A percentile compares a stretch with the other conserved stretches of the same genome.
These are phyloP conservation scores for Calliopum simillimum DNA, from an alignment of 2,888 invertebrate species.

Conservation along the genomic window DNA sequence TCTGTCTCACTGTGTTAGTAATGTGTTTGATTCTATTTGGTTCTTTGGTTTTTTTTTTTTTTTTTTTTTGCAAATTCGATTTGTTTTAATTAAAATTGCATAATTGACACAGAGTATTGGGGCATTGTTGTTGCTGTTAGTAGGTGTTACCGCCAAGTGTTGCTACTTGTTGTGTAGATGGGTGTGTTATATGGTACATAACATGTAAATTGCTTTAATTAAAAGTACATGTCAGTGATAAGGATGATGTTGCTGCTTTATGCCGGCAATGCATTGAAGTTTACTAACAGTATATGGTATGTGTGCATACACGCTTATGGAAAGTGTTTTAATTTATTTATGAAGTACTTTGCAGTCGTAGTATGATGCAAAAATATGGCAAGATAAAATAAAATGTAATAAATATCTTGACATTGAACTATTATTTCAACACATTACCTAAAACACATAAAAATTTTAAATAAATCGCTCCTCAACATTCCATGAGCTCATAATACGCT, in stretches of 20 bases:
- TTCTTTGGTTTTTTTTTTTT: neutral
- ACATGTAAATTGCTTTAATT: constrained; percentile 33
- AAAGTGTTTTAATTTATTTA: no score
- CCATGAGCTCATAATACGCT: no score
- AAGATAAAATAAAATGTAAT: no score
- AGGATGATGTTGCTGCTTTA: neutral
- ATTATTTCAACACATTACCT: no score
- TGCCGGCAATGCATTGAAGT: no score
- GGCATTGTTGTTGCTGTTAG: constrained; percentile 21
- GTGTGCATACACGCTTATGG: no score
- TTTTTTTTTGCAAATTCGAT: constrained; percentile 28
- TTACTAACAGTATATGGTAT: no score
- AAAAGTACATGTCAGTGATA: constrained; percentile 26
- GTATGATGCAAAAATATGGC: no score
- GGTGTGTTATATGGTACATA: constrained; percentile 22
- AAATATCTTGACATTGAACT: no score
- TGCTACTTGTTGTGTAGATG: constrained; percentile 16
- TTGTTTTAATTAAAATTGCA: constrained; percentile 44
- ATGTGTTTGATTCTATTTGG: neutral
- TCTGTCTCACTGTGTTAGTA: constrained; percentile 1
- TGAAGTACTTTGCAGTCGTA: no score
- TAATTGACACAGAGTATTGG: constrained; percentile 34
- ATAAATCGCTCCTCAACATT: no score
- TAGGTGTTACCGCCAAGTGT: constrained; percentile 31
- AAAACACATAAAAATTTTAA: no score